Percentiles rank a stretch among this genome's conserved stretches.
These are phyloP conservation scores for Prorops nasuta DNA, from an alignment of 1,140 invertebrate genomes.

Conservation along the genomic window DNA sequence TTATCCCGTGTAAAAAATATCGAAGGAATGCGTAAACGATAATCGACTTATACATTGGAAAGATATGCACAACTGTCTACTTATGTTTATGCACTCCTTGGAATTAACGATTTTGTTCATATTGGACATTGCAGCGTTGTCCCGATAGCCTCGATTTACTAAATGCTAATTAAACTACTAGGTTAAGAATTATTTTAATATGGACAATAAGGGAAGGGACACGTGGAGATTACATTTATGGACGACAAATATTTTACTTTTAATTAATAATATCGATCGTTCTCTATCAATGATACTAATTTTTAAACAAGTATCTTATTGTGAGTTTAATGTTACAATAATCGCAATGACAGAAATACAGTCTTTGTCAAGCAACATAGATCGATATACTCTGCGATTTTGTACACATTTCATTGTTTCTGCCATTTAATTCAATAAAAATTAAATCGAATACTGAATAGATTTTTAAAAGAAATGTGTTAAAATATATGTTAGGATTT, in stretches of 20 bases:
- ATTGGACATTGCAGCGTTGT: constrained; percentile 42
- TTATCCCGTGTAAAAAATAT: not conserved
- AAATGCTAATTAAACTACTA: constrained; percentile 26
- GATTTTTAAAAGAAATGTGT: too few relatives aligned
- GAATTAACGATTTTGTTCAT: constrained; percentile 12
- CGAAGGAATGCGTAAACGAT: not conserved
- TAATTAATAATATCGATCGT: not conserved
- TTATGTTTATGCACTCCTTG: constrained; percentile 20
- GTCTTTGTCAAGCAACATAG: too few relatives aligned
- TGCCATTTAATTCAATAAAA: too few relatives aligned
- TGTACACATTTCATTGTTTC: too few relatives aligned
- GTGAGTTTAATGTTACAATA: too few relatives aligned
- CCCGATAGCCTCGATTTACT: constrained; percentile 42
- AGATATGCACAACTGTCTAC: not conserved
- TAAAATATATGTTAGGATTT: too few relatives aligned
- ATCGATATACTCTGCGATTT: too few relatives aligned
- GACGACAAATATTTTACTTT: not conserved
- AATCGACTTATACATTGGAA: not conserved
- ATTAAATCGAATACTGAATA: too few relatives aligned
- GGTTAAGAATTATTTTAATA: not conserved
- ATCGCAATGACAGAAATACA: too few relatives aligned
- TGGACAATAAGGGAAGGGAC: not conserved
- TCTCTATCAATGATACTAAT: not conserved
- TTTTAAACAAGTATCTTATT: not conserved
- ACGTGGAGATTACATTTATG: not conserved